Evolutionary conservation across 2,113 vertebrate genomes (phyloP).

Genomic region (Limnothrissa miodon): DNA sequence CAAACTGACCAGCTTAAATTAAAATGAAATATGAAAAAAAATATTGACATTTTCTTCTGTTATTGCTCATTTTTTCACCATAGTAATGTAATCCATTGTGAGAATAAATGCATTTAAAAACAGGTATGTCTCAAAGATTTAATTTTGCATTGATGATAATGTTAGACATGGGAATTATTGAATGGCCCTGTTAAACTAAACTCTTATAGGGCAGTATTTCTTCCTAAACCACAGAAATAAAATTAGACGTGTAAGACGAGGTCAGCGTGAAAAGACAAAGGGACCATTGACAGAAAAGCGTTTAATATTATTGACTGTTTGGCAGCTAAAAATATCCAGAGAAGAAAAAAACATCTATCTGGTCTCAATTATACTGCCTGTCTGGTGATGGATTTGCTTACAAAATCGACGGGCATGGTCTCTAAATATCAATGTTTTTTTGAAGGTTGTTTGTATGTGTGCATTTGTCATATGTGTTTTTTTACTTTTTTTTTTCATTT

Average conservation of each 20-base stretch:
- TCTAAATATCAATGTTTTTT: neutral
- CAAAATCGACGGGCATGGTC: neutral
- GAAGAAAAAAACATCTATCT: neutral
- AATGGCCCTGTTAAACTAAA: neutral
- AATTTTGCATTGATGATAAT: constrained; percentile 14
- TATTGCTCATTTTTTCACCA: constrained; percentile 72
- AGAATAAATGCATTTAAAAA: constrained; percentile 85
- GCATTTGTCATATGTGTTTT: neutral
- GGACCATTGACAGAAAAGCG: neutral
- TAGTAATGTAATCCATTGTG: constrained; percentile 89
- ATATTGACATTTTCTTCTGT: constrained; percentile 7
- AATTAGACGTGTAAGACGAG: neutral
- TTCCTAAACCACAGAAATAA: neutral
- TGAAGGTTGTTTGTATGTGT: neutral
- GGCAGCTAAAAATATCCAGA: neutral
- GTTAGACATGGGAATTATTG: neutral
- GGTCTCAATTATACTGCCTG: constrained; percentile 3
- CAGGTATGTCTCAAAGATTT: constrained; percentile 38
- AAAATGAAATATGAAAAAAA: too few species aligned
- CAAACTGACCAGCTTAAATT: constrained; percentile 14
- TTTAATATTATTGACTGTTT: constrained; percentile 4
- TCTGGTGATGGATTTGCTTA: neutral
- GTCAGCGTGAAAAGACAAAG: constrained; percentile 4
- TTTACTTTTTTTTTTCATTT: neutral
- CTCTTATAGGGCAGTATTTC: neutral